Evolutionary conservation across 2,113 vertebrate genomes (phyloP), one percentile per base, ranked within the genome.

Genomic region (Colistium nudipinnis): DNA sequence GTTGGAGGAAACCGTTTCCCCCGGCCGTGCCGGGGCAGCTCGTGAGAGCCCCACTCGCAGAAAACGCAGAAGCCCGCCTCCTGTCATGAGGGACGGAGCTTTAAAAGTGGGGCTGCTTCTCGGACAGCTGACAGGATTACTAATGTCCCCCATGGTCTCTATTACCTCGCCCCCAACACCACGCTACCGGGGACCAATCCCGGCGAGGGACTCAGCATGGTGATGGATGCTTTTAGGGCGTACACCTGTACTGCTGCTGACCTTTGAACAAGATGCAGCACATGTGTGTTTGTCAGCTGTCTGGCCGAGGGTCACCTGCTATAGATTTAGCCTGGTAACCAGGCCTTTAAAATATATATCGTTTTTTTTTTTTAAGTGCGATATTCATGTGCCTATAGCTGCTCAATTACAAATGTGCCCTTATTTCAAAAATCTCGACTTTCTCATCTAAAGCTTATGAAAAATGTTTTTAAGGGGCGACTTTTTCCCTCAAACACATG

Each of bases 41-140:
- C 66, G 70, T 77, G 78, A n/a, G 86, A 82, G 88, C 91, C 74
- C 86, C 85, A 86, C 61, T 85, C 62, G 75, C 12, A 60, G 68
- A 59, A 48, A 54, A 52, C 11, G 25, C 56, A 19, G 61, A 61
- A 75, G 45, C 57, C 17, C 8, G 55, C 45, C 51, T 62, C 25
- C 30, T 60, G 66, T 70, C 55, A 54, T 59, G 63, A 47, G 62
- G 66, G 84, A 76, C 54, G 65, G 61, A 82, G 78, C 83, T 85
- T 79, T 81, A 51, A 85, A 43, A 52, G 49, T 54, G 25, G 69
- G 59, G 64, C 51, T 74, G 48, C 71, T 83, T 82, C 62, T 70
- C 28, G 60, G 77, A 75, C 69, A 79, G 83, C 78, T 82, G 67
- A 49, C 33, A 62, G 81, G 88, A 88, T 89, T 82, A 87, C 65